Evolutionary conservation across 2,113 vertebrate genomes (phyloP), one percentile per base, ranked within the genome.

Genomic region (Elgaria multicarinata): DNA sequence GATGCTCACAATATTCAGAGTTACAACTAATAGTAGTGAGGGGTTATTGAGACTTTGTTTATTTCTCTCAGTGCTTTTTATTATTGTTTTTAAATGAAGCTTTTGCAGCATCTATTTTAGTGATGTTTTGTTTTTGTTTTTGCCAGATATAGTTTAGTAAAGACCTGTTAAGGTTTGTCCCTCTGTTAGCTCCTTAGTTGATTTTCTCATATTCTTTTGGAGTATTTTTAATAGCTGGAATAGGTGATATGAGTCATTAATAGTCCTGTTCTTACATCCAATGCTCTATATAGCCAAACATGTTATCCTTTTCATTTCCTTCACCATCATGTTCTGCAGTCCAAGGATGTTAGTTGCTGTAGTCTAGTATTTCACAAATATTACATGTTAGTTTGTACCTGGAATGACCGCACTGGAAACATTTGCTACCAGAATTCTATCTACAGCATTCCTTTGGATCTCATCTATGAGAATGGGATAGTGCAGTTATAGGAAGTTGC

Each of bases 311-410:
- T 13, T 14, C 20, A 0, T 72, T 55, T 0, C 44, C 72, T 28
- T 28, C 22, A 6, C 18, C 18, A 31, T 10, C 13, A 16, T 71
- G 0, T 72, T 85, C 44, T 77, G 6, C 1, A 85, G 6, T 55
- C n/a, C 9, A 53, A 83, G 1, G 9, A 12, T 5, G 10, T 20
- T 62, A 36, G 12, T 33, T 75, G 81, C 31, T 13, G 13, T 14
- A 1, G 6, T 14, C 1, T 8, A 1, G 39, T 2, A 44, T 58
- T 3, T 0, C 33, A 82, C 1, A 20, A 46, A 1, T 20, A 0
- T 85, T 26, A 2, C 1, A 12, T 3, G 10, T 33, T 75, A 24
- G 6, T 36, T 46, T 74, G 14, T 86, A 64, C 64, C 77, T 89
- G 39, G 2, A 44, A 80, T 83, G 77, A 4, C 0, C 0, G 62